A percentile compares a stretch with the other conserved stretches of the same genome.
Conservation (phyloP, 2,797 vertebrate genomes). For the Lacerta agilis region DNA sequence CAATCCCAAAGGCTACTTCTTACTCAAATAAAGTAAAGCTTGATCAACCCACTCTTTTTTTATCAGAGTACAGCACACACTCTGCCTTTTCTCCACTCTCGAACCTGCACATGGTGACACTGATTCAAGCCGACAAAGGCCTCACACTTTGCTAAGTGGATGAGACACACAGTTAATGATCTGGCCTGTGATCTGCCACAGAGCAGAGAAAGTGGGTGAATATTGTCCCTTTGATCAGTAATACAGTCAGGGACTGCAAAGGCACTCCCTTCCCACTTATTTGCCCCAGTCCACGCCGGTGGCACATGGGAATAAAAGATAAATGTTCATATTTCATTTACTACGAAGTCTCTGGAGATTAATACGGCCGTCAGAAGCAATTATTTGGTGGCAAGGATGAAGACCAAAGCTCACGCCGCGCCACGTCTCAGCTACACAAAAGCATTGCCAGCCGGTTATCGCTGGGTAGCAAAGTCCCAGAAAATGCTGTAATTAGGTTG, state of each 20-base stretch:
- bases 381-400: conserved; percentile 49
- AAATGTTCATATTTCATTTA: conserved; percentile 76
- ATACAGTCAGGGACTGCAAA: conserved; percentile 26
- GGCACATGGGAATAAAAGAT: conserved; percentile 60
- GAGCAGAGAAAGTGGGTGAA: conserved; percentile 13
- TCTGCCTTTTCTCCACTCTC: conserved; percentile 31
- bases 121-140: conserved; percentile 57
- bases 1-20: neutral
- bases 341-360: conserved; percentile 55
- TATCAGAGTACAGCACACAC: conserved; percentile 20
- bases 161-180: conserved; percentile 56
- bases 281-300: conserved; percentile 28
- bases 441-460: conserved; percentile 58
- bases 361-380: conserved; percentile 64
- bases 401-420: conserved; percentile 45
- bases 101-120: neutral
- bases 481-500: conserved; percentile 71
- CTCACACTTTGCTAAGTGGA: conserved; percentile 51
- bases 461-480: conserved; percentile 61
- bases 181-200: conserved; percentile 12
- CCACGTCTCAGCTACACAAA: conserved; percentile 54
- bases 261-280: neutral
- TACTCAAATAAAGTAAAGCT: conserved; percentile 34
- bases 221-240: conserved; percentile 60
- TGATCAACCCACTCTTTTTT: conserved; percentile 10